Percentiles rank a stretch among this genome's conserved stretches.
Conservation (phyloP, 2,797 vertebrate genomes). For the Tenualosa thibaudeaui region DNA sequence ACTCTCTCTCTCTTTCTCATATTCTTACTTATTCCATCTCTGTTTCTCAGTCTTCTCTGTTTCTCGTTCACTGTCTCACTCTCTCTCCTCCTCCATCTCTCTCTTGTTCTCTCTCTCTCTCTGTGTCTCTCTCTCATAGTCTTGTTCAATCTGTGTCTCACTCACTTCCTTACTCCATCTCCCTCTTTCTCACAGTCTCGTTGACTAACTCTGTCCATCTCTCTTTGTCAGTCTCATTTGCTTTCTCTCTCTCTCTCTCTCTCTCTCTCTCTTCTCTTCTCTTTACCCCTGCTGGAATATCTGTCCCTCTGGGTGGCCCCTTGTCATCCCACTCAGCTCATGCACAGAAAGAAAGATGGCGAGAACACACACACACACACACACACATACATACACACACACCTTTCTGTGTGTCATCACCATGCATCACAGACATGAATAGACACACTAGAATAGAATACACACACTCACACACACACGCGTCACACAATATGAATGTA, state of each 20-base stretch:
- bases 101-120: not conserved
- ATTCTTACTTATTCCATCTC: not conserved
- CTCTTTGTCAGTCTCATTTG: too few species aligned
- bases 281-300: too few species aligned
- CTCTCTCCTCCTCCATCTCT: not conserved
- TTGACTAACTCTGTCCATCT: too few species aligned
- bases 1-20: not conserved
- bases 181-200: too few species aligned
- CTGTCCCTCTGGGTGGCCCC: too few species aligned
- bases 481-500: not conserved
- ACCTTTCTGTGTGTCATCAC: not conserved
- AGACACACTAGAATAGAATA: too few species aligned
- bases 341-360: not conserved
- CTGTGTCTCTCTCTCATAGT: too few species aligned
- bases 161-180: not conserved
- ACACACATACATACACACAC: not conserved
- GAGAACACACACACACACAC: not conserved
- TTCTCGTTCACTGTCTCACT: not conserved
- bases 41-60: conserved; percentile 14
- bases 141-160: not conserved
- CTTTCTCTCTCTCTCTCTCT: too few species aligned
- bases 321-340: not conserved
- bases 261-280: too few species aligned
- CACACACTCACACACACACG: not conserved
- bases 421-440: not conserved